These are phyloP conservation scores for Volucella zonaria DNA, from an alignment of 2,888 invertebrate species.

Conservation along the genomic window DNA sequence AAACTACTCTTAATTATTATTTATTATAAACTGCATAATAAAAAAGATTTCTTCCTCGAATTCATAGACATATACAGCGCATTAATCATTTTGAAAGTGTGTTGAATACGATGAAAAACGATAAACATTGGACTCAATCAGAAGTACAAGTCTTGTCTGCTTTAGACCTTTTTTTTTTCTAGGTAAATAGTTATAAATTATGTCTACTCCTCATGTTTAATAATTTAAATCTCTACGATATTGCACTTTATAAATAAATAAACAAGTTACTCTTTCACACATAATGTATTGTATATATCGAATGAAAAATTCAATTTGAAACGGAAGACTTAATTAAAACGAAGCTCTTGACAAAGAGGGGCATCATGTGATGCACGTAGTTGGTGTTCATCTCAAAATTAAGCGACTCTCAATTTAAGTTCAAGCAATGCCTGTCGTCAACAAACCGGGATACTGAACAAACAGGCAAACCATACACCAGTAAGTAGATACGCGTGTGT, in stretches of 20 bases:
- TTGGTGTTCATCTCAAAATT: slow-evolving; percentile 64
- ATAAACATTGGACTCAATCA: too few species aligned
- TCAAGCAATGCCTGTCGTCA: slow-evolving; percentile 58
- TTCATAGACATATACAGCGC: too few species aligned
- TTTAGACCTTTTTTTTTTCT: too few species aligned
- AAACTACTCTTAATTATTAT: too few species aligned
- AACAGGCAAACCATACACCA: slow-evolving; percentile 11
- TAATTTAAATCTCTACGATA: not conserved
- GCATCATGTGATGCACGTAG: slow-evolving; percentile 54
- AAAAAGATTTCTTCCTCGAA: too few species aligned
- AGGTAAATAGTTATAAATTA: too few species aligned
- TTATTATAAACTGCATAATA: too few species aligned
- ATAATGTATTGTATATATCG: slow-evolving; percentile 24
- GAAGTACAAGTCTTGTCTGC: too few species aligned
- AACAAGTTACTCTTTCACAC: slow-evolving; percentile 52
- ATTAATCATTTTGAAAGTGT: too few species aligned
- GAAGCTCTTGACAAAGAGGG: slow-evolving; percentile 56
- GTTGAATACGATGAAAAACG: too few species aligned
- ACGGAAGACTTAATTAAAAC: slow-evolving; percentile 70
- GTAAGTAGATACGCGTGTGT: slow-evolving; percentile 11
- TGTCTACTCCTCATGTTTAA: not conserved
- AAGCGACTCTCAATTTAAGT: slow-evolving; percentile 66
- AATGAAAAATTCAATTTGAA: slow-evolving; percentile 55
- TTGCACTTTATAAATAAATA: slow-evolving; percentile 13
- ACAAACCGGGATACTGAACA: slow-evolving; percentile 48